Conservation (phyloP, 2,797 vertebrate genomes). For the Thaleichthys pacificus region DNA sequence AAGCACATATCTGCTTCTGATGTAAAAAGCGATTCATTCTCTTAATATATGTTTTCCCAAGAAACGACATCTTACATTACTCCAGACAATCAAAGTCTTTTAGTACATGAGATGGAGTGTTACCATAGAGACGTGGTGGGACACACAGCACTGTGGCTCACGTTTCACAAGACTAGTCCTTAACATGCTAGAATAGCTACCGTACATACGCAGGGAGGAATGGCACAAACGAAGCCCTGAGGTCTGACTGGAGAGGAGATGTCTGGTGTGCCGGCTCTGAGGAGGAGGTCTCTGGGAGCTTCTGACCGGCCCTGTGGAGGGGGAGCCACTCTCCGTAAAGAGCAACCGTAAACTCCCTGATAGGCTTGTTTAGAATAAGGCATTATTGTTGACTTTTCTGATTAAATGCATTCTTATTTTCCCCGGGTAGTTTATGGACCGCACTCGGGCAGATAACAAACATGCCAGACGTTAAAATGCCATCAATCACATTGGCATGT, state of each 20-base stretch:
- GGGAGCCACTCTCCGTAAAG: neutral
- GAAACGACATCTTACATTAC: too few relatives aligned
- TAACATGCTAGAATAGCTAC: neutral
- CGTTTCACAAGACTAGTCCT: too few relatives aligned
- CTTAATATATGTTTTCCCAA: too few relatives aligned
- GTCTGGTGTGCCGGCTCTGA: slow-evolving; percentile 58
- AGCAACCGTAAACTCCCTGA: slow-evolving; percentile 13
- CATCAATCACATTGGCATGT: slow-evolving; percentile 29
- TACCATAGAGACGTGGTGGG: too few relatives aligned
- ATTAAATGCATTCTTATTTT: slow-evolving; percentile 39
- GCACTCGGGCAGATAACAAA: slow-evolving; percentile 36
- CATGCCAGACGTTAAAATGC: slow-evolving; percentile 35
- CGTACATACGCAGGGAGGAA: neutral
- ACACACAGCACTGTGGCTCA: too few relatives aligned
- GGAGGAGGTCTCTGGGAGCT: slow-evolving; percentile 21
- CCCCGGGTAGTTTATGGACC: slow-evolving; percentile 44
- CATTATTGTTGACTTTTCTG: slow-evolving; percentile 35
- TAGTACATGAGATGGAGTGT: too few relatives aligned
- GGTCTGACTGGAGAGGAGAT: slow-evolving; percentile 29
- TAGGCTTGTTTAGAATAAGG: slow-evolving; percentile 28
- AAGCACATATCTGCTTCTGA: too few relatives aligned
- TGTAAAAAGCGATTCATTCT: too few relatives aligned
- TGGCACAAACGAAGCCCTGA: slow-evolving; percentile 3
- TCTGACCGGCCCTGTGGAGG: neutral
- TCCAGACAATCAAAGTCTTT: too few relatives aligned